These are phyloP conservation scores for Pseudolycoriella hygida DNA, from an alignment of 2,888 invertebrate genomes.

Conservation along the genomic window DNA sequence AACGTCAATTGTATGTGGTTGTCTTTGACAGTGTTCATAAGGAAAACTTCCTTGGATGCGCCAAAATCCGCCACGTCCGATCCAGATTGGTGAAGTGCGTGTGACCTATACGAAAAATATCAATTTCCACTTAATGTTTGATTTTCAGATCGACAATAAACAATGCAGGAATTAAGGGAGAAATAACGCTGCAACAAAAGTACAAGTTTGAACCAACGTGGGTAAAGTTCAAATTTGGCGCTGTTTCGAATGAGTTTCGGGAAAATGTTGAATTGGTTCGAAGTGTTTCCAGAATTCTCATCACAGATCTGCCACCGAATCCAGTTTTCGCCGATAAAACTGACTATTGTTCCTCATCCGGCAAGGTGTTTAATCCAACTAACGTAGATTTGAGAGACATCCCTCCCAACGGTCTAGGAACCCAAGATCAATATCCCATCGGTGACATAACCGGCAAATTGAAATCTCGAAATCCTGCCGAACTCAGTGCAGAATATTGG, in stretches of 20 bases:
- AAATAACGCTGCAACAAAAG: constrained; percentile 57
- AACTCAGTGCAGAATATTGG: constrained; percentile 58
- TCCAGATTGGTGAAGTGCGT: constrained; percentile 54
- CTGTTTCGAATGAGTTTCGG: constrained; percentile 46
- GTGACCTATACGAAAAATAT: not conserved
- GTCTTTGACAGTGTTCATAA: constrained; percentile 58
- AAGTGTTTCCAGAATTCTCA: constrained; percentile 50
- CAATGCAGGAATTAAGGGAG: constrained; percentile 64
- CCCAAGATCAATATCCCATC: constrained; percentile 77
- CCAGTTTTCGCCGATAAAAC: constrained; percentile 32
- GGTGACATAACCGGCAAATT: constrained; percentile 83
- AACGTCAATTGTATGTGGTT: constrained; percentile 62
- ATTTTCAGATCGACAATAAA: constrained; percentile 40
- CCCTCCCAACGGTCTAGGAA: constrained; percentile 60
- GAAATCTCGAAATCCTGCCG: constrained; percentile 53
- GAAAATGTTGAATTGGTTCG: constrained; percentile 55
- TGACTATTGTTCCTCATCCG: constrained; percentile 48
- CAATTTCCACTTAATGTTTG: constrained; percentile 1
- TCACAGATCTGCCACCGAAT: constrained; percentile 51
- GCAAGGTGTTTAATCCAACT: constrained; percentile 60
- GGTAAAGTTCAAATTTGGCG: constrained; percentile 48
- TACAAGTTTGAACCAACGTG: constrained; percentile 74
- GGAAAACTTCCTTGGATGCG: constrained; percentile 66
- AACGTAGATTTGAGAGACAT: constrained; percentile 33
- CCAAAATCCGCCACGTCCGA: constrained; percentile 52